phyloP scores from a whole-genome alignment of 2,797 vertebrate species.

The Danio albolineatus region DNA sequence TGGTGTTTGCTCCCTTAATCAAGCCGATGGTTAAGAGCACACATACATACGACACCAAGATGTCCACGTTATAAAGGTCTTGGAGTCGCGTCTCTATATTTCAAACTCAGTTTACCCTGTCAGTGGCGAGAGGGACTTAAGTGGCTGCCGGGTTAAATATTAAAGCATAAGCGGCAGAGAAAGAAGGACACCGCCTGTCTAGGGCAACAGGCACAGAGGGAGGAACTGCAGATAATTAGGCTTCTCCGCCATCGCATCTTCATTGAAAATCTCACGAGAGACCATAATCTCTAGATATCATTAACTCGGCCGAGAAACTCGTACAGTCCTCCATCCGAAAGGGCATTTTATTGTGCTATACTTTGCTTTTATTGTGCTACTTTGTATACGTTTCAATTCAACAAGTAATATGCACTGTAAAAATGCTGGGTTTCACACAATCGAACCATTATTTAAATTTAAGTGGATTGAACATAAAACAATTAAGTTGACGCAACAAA shows the following conservation, averaged over 20 bases:
- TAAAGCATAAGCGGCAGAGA: slow-evolving; percentile 48
- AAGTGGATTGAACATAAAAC: too few relatives aligned
- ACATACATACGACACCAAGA: slow-evolving; percentile 37
- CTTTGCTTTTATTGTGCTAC: too few relatives aligned
- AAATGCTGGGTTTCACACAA: too few relatives aligned
- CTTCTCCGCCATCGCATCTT: slow-evolving; percentile 30
- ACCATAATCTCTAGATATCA: slow-evolving; percentile 54
- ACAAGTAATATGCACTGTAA: too few relatives aligned
- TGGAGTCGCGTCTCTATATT: slow-evolving; percentile 53
- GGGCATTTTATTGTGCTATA: background rate
- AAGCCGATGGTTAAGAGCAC: slow-evolving; percentile 45
- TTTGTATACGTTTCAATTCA: too few relatives aligned
- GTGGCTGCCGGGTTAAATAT: slow-evolving; percentile 64
- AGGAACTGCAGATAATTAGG: slow-evolving; percentile 55
- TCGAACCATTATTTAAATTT: too few relatives aligned
- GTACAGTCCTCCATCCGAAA: slow-evolving; percentile 34
- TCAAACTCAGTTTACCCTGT: slow-evolving; percentile 60
- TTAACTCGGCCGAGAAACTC: slow-evolving; percentile 47
- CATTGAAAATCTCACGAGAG: slow-evolving; percentile 46
- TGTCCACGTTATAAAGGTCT: slow-evolving; percentile 24
- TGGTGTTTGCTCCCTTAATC: slow-evolving; percentile 43
- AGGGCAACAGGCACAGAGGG: slow-evolving; percentile 5
- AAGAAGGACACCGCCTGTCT: slow-evolving; percentile 20
- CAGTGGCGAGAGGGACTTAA: slow-evolving; percentile 48
- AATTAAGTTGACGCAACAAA: too few relatives aligned